A percentile compares a stretch with the other conserved stretches of the same genome.
Conservation (phyloP, 2,797 vertebrate genomes). For the Sebastes trivittatus region DNA sequence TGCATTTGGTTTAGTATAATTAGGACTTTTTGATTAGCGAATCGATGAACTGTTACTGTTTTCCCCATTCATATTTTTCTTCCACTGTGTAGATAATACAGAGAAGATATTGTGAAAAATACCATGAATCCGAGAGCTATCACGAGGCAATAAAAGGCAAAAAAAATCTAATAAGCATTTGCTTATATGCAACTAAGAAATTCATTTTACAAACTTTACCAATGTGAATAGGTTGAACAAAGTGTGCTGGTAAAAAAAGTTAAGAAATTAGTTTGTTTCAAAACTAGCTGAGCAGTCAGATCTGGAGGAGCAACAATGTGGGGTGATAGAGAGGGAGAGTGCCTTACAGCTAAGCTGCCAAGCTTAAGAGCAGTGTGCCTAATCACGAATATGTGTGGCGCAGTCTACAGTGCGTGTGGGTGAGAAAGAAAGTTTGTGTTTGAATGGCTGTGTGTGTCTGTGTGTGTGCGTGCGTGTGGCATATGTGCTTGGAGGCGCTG, state of each 20-base stretch:
- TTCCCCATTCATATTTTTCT: background rate
- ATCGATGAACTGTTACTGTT: background rate
- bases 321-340: slow-evolving; percentile 37
- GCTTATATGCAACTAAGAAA: background rate
- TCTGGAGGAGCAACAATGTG: slow-evolving; percentile 40
- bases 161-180: background rate
- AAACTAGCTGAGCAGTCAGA: slow-evolving; percentile 62
- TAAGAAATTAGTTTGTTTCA: slow-evolving; percentile 12
- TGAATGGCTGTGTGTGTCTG: slow-evolving; percentile 26
- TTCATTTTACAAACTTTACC: slow-evolving; percentile 8
- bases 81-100: background rate
- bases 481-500: slow-evolving; percentile 56
- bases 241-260: background rate
- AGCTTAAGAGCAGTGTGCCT: slow-evolving; percentile 40
- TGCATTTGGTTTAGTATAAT: background rate
- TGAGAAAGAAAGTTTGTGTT: slow-evolving; percentile 50
- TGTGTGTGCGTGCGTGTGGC: background rate
- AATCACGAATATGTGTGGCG: slow-evolving; percentile 44
- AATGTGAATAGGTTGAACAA: slow-evolving; percentile 23
- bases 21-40: background rate
- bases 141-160: background rate
- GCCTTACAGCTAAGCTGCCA: slow-evolving; percentile 42
- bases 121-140: background rate
- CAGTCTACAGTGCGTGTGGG: slow-evolving; percentile 18
- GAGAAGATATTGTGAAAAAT: background rate